Evolutionary conservation across 2,888 invertebrate species (phyloP).

Genomic region (Protophormia terraenovae): DNA sequence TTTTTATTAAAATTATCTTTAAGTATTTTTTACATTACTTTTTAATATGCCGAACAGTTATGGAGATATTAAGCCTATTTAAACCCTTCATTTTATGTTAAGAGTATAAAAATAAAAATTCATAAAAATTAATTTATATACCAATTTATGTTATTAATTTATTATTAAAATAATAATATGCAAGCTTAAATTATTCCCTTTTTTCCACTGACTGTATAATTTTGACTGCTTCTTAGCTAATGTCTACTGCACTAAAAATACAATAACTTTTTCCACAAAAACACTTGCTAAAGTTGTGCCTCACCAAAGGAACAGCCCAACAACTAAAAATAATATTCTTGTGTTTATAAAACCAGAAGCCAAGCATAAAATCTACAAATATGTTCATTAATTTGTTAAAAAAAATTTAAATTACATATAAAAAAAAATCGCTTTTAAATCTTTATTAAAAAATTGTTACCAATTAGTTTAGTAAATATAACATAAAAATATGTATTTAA

Average conservation of each 20-base stretch:
- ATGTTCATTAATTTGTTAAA: conserved; percentile 10
- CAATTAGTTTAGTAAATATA: conserved; percentile 56
- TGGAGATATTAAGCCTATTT: too few species aligned
- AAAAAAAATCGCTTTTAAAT: not conserved
- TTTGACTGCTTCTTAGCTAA: not conserved
- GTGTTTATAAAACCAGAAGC: conserved; percentile 42
- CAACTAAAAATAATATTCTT: not conserved
- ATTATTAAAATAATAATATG: too few species aligned
- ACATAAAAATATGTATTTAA: conserved; percentile 37
- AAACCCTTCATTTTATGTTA: too few species aligned
- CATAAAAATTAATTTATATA: too few species aligned
- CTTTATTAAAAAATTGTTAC: conserved; percentile 37
- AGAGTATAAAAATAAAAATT: too few species aligned
- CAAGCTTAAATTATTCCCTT: too few species aligned
- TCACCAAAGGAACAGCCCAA: conserved; percentile 10
- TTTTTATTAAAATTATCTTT: too few species aligned
- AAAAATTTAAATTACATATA: not conserved
- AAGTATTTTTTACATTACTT: too few species aligned
- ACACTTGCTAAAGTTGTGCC: conserved; percentile 28
- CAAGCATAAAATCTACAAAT: not conserved
- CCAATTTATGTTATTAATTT: too few species aligned
- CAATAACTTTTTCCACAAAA: conserved; percentile 17
- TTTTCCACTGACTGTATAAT: too few species aligned
- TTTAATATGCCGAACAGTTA: too few species aligned
- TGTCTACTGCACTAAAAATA: not conserved